Base-by-base conservation (phyloP, 2,888 invertebrate species). In the Ormyrus nitidulus region DNA sequence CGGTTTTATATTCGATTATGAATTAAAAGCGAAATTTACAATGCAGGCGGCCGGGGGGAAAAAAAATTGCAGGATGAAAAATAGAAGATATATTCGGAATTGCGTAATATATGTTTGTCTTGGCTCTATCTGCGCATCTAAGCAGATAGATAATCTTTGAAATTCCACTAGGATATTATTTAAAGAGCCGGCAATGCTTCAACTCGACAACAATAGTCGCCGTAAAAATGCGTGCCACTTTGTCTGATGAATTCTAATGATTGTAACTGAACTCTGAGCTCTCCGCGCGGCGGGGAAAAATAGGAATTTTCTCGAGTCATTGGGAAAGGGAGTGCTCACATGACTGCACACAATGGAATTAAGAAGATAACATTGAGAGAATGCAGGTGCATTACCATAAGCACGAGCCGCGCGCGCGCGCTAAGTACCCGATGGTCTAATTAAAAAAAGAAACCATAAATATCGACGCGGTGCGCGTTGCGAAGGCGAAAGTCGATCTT, bases 311-410 rank as follows among this genome's bases (percentile, higher is more conserved):
- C 77, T 66, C 72, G 72, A 54, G 61, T 78, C 72, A 78, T 66
- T 72, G 72, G 72, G 61, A 66, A 72, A 72, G 51, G 71, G 72
- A 62, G 72, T 51, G 51, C 77, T 65, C 51, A 51, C 59, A 71
- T 65, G 71, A 77, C 69, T 77, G 46, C 58, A 71, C 58, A 71
- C 77, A 71, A 77, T 77, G 48, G 77, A 54, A 69, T 65, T 64
- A 65, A 44, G 58, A 58, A 70, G 65, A 65, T 77, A 71, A 71
- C 65, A 71, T 70, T 59, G 56, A 71, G 59, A 56, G 48, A 65
- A 65, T 66, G 66, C 34, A 72, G n/a, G 46, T 71, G 65, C 13
- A 71, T 77, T 71, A 65, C 48, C 64, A 71, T 66, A 65, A 48
- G 13, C 53, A 66, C 59, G 53, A 59, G 34, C 34, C 64, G 11